A percentile compares a stretch with the other conserved stretches of the same genome.
These are phyloP conservation scores for Morus bassanus DNA, from an alignment of 2,797 vertebrate species.

Conservation along the genomic window DNA sequence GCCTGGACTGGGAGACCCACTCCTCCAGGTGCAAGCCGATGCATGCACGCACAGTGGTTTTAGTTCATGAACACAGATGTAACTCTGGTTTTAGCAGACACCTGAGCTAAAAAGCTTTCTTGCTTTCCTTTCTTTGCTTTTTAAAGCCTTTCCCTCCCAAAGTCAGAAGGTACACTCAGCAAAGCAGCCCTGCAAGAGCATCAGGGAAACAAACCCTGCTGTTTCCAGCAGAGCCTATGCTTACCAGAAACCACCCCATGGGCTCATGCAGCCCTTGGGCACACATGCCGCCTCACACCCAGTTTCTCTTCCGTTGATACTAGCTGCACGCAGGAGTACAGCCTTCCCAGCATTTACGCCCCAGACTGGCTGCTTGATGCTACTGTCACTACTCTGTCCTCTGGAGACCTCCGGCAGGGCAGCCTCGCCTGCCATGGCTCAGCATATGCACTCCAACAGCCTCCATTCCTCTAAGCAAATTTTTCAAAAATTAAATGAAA, in stretches of 20 bases:
- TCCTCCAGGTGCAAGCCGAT: not conserved
- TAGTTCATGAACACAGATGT: not conserved
- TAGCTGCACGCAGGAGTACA: not conserved
- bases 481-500: not conserved
- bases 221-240: not conserved
- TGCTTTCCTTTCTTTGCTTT: not conserved
- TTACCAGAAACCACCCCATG: rapidly evolving
- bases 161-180: not conserved
- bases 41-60: not conserved
- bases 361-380: not conserved
- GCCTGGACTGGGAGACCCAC: not conserved
- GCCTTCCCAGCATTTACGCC: not conserved
- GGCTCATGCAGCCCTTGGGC: not conserved
- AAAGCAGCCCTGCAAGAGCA: not conserved
- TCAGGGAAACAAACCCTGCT: not conserved
- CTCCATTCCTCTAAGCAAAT: not conserved
- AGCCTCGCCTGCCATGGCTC: not conserved
- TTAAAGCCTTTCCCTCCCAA: not conserved
- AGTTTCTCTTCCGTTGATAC: not conserved
- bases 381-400: not conserved
- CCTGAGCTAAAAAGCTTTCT: not conserved
- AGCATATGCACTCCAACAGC: rapidly evolving
- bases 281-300: too few relatives aligned
- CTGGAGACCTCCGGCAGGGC: not conserved
- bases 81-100: not conserved